Evolutionary conservation across 2,888 invertebrate species (phyloP).

Genomic region (Eristalis intricaria): DNA sequence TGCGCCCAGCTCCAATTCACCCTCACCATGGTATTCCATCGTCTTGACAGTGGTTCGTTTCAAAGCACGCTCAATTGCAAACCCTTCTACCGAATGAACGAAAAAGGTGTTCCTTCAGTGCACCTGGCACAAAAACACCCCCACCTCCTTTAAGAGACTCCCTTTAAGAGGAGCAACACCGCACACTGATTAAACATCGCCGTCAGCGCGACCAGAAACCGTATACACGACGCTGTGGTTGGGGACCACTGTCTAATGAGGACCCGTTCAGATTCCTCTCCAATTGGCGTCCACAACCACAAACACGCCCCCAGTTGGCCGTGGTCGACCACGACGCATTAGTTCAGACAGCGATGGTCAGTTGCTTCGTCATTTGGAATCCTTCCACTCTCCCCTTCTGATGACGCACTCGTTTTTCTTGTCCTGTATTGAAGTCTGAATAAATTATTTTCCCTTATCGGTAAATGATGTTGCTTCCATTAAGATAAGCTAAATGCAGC

Average conservation of each 20-base stretch:
- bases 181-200: neutral
- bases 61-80: no score
- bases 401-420: neutral
- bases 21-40: no score
- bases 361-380: neutral
- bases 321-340: neutral
- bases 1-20: no score
- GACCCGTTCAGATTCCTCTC: neutral
- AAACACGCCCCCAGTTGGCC: neutral
- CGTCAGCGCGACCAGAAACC: neutral
- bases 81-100: no score
- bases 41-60: no score
- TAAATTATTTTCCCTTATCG: neutral
- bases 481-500: constrained; percentile 40
- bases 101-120: no score
- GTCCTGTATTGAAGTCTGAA: neutral
- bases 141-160: neutral
- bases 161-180: neutral
- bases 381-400: neutral
- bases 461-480: constrained; percentile 18
- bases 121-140: neutral
- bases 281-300: neutral
- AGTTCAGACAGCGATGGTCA: neutral
- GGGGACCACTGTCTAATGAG: neutral
- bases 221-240: neutral